Conservation (phyloP, 2,113 vertebrate genomes). For the Nannospalax galili region DNA sequence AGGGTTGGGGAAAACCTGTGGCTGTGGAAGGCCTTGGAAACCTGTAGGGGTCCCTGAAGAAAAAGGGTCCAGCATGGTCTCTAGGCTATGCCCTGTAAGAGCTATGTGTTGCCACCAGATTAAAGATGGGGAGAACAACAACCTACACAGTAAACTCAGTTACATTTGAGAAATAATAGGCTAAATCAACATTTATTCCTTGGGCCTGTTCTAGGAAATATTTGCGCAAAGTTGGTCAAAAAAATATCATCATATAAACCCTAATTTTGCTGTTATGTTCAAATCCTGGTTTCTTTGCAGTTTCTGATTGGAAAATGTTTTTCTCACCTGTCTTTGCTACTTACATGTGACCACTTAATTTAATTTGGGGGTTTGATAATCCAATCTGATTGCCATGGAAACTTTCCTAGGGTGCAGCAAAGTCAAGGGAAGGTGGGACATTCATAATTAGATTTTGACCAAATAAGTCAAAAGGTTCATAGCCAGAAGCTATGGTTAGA, state of each 20-base stretch:
- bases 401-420: constrained; percentile 56
- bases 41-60: constrained; percentile 64
- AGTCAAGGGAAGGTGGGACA: not conserved
- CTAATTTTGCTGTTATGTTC: constrained; percentile 84
- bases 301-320: constrained; percentile 82
- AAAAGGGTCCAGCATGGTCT: not conserved
- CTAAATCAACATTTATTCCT: constrained; percentile 82
- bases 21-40: constrained; percentile 31
- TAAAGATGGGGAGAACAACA: constrained; percentile 47
- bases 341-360: constrained; percentile 79
- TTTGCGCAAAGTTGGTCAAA: constrained; percentile 86
- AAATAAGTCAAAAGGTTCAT: not conserved
- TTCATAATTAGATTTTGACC: constrained; percentile 28
- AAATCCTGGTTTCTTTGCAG: constrained; percentile 67
- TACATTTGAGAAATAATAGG: constrained; percentile 81
- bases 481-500: constrained; percentile 4
- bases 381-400: constrained; percentile 64
- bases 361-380: constrained; percentile 78
- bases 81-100: constrained; percentile 56
- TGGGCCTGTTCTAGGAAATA: constrained; percentile 85
- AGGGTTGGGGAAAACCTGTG: not conserved
- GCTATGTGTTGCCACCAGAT: constrained; percentile 56
- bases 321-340: constrained; percentile 73
- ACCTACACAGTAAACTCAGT: constrained; percentile 73
- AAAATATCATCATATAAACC: constrained; percentile 83